A percentile compares a stretch with the other conserved stretches of the same genome.
Evolutionary conservation across 2,888 invertebrate genomes (phyloP).

Genomic region (Acanthosoma haemorrhoidale): DNA sequence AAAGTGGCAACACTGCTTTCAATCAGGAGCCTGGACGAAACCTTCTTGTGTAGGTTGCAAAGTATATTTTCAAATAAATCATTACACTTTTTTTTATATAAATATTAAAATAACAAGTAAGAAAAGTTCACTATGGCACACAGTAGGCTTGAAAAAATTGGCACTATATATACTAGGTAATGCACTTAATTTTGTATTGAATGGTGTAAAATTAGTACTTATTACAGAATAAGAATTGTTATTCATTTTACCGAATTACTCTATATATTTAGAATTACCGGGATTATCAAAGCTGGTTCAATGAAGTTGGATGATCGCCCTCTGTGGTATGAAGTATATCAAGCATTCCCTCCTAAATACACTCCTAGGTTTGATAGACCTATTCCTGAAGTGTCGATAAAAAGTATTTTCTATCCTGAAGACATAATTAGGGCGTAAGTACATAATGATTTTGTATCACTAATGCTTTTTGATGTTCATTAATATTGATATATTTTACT

Average conservation of each 20-base stretch:
- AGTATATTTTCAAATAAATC: no score
- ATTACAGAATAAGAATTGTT: not conserved
- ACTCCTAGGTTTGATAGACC: slow-evolving; percentile 73
- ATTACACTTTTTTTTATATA: no score
- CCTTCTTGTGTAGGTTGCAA: no score
- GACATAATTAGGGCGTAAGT: slow-evolving; percentile 79
- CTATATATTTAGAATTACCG: slow-evolving; percentile 62
- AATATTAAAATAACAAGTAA: no score
- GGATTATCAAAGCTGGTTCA: slow-evolving; percentile 72
- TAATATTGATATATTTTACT: not conserved
- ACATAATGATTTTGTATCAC: not conserved
- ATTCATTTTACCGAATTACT: not conserved
- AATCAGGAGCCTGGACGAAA: no score
- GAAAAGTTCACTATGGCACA: slow-evolving; percentile 61
- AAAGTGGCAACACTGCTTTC: no score
- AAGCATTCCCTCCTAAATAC: slow-evolving; percentile 79
- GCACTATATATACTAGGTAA: slow-evolving; percentile 65
- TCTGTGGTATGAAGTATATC: slow-evolving; percentile 88
- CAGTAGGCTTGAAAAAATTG: slow-evolving; percentile 66
- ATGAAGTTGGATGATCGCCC: slow-evolving; percentile 78
- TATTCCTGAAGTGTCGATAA: slow-evolving; percentile 57
- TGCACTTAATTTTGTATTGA: not conserved
- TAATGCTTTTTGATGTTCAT: not conserved
- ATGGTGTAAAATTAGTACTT: not conserved
- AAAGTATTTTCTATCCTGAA: slow-evolving; percentile 74